phyloP scores from a whole-genome alignment of 2,113 vertebrate species.

The Speoplatyrhinus poulsoni region DNA sequence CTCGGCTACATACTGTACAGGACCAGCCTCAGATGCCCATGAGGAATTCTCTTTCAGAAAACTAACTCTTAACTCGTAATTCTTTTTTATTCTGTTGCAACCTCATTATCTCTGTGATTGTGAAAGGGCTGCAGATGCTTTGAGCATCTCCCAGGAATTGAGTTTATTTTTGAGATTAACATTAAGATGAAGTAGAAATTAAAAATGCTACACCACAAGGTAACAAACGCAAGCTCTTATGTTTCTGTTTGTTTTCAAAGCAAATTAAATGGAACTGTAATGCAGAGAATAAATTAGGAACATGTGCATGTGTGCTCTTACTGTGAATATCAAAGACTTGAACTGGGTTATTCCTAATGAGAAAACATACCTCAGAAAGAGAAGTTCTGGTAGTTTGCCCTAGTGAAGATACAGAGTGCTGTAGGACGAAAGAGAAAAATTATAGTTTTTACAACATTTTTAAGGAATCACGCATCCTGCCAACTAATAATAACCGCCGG shows the following conservation, averaged over 20 bases:
- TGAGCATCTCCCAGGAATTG: conserved; percentile 53
- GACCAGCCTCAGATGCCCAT: conserved; percentile 42
- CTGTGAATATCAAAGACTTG: conserved; percentile 54
- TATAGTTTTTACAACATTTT: too few species aligned
- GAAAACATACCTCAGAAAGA: conserved; percentile 45
- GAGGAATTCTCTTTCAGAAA: conserved; percentile 55
- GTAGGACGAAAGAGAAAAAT: too few species aligned
- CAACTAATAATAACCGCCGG: not conserved
- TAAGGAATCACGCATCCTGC: too few species aligned
- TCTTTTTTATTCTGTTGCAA: conserved; percentile 40
- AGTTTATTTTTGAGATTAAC: conserved; percentile 56
- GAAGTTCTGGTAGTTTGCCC: conserved; percentile 27
- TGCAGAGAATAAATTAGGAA: conserved; percentile 49
- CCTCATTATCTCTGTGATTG: conserved; percentile 57
- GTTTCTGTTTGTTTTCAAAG: conserved; percentile 39
- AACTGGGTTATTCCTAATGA: conserved; percentile 62
- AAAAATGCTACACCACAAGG: conserved; percentile 28
- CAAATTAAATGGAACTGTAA: conserved; percentile 41
- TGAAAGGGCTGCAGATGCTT: conserved; percentile 42
- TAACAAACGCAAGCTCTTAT: conserved; percentile 18
- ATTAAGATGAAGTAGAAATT: conserved; percentile 46
- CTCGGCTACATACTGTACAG: conserved; percentile 45
- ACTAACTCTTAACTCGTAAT: conserved; percentile 48
- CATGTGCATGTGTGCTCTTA: conserved; percentile 52
- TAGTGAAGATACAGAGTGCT: conserved; percentile 9